phyloP scores from a whole-genome alignment of 1,140 invertebrate genomes.

The Bombus pyrosoma region DNA sequence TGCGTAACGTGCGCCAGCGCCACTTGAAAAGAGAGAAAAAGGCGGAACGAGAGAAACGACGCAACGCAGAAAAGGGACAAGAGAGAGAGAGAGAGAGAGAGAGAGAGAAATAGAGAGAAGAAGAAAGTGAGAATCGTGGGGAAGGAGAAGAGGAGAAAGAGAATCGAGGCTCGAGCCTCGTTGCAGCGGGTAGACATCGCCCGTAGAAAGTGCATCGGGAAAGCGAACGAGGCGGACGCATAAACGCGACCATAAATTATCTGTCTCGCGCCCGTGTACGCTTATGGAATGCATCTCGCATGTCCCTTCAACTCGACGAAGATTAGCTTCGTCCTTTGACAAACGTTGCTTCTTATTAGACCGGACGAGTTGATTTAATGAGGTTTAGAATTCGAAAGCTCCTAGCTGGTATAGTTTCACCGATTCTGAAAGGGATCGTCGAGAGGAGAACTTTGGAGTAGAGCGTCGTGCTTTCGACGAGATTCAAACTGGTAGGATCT shows the following conservation, averaged over 20 bases:
- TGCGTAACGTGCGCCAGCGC: slow-evolving; percentile 58
- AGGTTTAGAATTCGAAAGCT: background rate
- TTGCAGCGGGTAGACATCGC: slow-evolving; percentile 47
- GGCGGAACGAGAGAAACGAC: slow-evolving; percentile 34
- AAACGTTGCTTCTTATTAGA: slow-evolving; percentile 19
- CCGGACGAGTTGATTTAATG: background rate
- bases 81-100: background rate
- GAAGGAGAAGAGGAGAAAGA: slow-evolving; percentile 3
- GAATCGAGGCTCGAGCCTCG: slow-evolving; percentile 25
- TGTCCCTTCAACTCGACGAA: slow-evolving; percentile 44
- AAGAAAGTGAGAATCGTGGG: slow-evolving; percentile 26
- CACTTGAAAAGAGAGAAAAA: slow-evolving; percentile 36
- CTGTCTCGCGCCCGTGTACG: slow-evolving; percentile 46
- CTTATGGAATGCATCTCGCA: slow-evolving; percentile 48
- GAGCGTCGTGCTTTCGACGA: background rate
- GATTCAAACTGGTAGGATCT: background rate
- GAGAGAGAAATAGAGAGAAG: slow-evolving; percentile 17
- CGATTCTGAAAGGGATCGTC: background rate
- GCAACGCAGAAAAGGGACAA: background rate
- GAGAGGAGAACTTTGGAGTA: background rate
- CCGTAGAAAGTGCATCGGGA: slow-evolving; percentile 68
- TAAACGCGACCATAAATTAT: slow-evolving; percentile 74
- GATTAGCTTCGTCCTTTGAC: slow-evolving; percentile 60
- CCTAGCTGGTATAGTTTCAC: background rate
- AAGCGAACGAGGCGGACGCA: slow-evolving; percentile 69